phyloP scores from a whole-genome alignment of 2,113 vertebrate genomes.

The Datnioides undecimradiatus region DNA sequence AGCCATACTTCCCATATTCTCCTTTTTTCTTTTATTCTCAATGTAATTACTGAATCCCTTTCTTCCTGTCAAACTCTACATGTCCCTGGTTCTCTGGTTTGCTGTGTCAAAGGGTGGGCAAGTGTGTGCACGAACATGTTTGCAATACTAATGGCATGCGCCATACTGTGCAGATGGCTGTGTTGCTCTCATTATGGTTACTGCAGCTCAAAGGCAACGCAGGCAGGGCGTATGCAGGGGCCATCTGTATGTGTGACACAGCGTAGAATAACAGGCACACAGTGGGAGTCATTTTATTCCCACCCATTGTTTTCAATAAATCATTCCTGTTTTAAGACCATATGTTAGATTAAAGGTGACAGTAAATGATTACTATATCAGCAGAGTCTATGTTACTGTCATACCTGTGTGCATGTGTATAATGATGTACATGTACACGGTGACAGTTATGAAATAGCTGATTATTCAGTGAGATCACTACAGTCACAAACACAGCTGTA shows the following conservation, averaged over 20 bases:
- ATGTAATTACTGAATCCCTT: conserved; percentile 19
- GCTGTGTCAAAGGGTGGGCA: conserved; percentile 35
- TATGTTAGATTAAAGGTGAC: conserved; percentile 2
- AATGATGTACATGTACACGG: neutral
- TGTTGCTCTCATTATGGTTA: conserved; percentile 66
- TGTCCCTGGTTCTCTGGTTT: conserved; percentile 5
- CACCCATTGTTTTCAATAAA: conserved; percentile 47
- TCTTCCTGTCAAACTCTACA: conserved; percentile 14
- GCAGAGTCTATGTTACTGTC: neutral
- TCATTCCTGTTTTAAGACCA: conserved; percentile 22
- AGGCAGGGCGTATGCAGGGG: conserved; percentile 51
- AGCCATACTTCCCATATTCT: conserved; percentile 9
- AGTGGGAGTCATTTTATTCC: conserved; percentile 35
- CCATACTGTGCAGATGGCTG: conserved; percentile 66
- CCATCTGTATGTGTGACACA: conserved; percentile 65
- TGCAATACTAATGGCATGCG: conserved; percentile 59
- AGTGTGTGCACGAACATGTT: conserved; percentile 29
- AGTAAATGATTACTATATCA: neutral
- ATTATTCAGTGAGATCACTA: conserved; percentile 48
- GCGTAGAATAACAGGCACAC: conserved; percentile 54
- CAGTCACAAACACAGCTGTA: conserved; percentile 8
- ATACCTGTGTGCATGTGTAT: conserved; percentile 22
- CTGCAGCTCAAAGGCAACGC: conserved; percentile 48
- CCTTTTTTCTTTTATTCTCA: neutral
- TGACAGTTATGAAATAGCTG: conserved; percentile 41